A percentile compares a stretch with the other conserved stretches of the same genome.
Conservation (phyloP, 2,113 vertebrate species). For the Trogon melanurus region DNA sequence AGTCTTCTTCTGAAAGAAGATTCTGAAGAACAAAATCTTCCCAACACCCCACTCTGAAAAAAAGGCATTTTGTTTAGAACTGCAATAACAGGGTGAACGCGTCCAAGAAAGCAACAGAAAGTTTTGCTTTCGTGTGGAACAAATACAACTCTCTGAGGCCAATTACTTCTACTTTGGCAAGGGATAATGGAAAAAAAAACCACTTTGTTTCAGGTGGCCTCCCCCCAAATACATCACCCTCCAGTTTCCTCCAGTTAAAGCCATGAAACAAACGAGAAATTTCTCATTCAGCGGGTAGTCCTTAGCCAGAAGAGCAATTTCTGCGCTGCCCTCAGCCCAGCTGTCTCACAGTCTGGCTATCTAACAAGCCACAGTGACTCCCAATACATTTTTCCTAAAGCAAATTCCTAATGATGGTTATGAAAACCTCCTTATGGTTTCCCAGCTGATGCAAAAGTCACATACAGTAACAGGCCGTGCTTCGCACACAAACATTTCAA, state of each 20-base stretch:
- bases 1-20: background rate
- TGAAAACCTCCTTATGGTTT: constrained; percentile 56
- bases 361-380: constrained; percentile 34
- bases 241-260: background rate
- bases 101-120: background rate
- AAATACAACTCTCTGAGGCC: background rate
- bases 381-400: constrained; percentile 28
- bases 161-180: background rate
- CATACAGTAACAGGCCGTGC: background rate
- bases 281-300: background rate
- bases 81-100: background rate
- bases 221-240: background rate
- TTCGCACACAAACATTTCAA: background rate
- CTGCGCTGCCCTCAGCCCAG: constrained; percentile 39
- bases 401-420: constrained; percentile 57
- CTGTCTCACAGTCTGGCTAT: constrained; percentile 50
- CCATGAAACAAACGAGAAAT: background rate
- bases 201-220: background rate
- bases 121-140: background rate
- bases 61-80: background rate
- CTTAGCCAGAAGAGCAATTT: constrained; percentile 50
- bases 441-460: constrained; percentile 34
- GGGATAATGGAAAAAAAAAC: background rate
- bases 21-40: background rate
- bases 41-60: background rate